phyloP scores from a whole-genome alignment of 2,888 invertebrate genomes.

The Eristalinus aeneus region DNA sequence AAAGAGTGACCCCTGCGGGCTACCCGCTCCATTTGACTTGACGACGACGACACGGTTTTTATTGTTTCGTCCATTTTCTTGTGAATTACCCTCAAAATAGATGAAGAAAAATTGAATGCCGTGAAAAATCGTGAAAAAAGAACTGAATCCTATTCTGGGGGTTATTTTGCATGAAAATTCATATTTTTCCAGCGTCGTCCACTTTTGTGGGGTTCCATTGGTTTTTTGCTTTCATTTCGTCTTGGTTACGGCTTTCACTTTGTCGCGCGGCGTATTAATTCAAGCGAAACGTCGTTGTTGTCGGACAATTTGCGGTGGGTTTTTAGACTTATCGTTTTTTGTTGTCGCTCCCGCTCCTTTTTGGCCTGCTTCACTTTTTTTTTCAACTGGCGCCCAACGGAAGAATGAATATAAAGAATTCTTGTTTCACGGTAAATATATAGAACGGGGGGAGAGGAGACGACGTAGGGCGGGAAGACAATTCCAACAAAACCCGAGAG shows the following conservation, averaged over 20 bases:
- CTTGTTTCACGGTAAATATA: background rate
- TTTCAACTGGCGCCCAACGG: background rate
- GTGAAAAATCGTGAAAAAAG: background rate
- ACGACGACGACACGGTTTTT: slow-evolving; percentile 30
- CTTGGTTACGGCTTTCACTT: slow-evolving; percentile 53
- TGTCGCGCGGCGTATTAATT: slow-evolving; percentile 54
- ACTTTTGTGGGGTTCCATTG: background rate
- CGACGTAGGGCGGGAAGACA: background rate
- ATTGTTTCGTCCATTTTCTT: slow-evolving; percentile 16
- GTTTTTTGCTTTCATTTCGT: background rate
- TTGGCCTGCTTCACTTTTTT: background rate
- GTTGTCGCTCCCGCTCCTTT: background rate
- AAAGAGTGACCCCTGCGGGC: slow-evolving; percentile 42
- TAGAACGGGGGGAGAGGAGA: background rate
- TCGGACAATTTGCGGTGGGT: slow-evolving; percentile 58
- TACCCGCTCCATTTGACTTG: slow-evolving; percentile 27
- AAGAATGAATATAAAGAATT: background rate
- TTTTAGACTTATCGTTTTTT: slow-evolving; percentile 22
- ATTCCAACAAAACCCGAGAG: background rate
- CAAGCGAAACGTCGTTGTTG: slow-evolving; percentile 62
- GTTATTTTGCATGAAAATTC: slow-evolving; percentile 10
- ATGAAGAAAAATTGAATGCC: background rate
- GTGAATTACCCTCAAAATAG: background rate
- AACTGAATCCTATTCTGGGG: background rate
- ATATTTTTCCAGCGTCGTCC: slow-evolving; percentile 33